Percentiles rank a stretch among this genome's conserved stretches.
phyloP scores from a whole-genome alignment of 2,113 vertebrate species.

The Grammomys dolichurus region DNA sequence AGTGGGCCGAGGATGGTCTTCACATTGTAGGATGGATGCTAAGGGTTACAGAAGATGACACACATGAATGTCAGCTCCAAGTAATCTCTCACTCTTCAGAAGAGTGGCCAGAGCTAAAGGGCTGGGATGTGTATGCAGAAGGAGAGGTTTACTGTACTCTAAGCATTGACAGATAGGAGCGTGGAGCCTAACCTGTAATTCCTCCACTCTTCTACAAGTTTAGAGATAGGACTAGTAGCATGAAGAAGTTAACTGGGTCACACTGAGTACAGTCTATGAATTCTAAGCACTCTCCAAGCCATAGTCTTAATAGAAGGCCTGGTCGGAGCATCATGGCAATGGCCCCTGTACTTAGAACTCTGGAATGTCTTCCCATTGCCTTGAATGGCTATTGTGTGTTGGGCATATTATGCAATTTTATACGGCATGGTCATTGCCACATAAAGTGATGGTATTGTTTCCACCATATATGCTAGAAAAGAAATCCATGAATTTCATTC shows the following conservation, averaged over 20 bases:
- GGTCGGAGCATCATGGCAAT: fast-evolving
- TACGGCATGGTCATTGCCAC: fast-evolving
- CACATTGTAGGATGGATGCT: fast-evolving
- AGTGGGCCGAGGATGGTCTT: fast-evolving
- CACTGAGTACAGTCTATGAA: neutral
- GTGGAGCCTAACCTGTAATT: neutral
- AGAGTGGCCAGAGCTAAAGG: neutral
- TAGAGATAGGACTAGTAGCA: neutral
- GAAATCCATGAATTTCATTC: neutral
- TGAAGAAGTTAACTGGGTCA: neutral
- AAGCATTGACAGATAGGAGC: fast-evolving
- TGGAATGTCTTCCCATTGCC: neutral
- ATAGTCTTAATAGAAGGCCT: fast-evolving
- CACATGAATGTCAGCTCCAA: fast-evolving
- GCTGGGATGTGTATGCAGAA: neutral
- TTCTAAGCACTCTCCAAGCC: neutral
- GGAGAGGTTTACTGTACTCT: fast-evolving
- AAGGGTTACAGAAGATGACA: neutral
- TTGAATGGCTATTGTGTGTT: neutral
- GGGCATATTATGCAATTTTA: neutral
- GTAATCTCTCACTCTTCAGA: no score
- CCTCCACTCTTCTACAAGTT: neutral
- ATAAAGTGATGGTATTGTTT: neutral
- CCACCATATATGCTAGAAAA: neutral
- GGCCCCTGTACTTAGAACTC: no score